These are phyloP conservation scores for Diaphora mendica DNA, from an alignment of 2,888 invertebrate genomes.

Conservation along the genomic window DNA sequence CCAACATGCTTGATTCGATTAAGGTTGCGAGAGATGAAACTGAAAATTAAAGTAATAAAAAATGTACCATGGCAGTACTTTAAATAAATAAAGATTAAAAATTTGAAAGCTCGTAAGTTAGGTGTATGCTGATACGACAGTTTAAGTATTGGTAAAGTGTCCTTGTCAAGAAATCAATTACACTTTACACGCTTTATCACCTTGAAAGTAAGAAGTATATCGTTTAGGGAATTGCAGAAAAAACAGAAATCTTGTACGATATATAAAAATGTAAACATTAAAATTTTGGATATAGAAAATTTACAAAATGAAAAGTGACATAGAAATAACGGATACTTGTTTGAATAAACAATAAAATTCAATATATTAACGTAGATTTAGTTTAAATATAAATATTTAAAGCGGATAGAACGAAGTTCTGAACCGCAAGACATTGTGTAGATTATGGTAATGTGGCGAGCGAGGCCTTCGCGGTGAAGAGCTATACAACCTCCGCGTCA, in stretches of 20 bases:
- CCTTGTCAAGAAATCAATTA: no score
- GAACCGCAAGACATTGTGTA: not conserved
- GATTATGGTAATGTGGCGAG: no score
- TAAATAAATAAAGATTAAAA: not conserved
- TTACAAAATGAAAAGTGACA: not conserved
- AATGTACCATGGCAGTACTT: not conserved
- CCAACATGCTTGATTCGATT: not conserved
- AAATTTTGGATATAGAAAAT: no score
- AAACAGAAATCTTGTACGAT: not conserved
- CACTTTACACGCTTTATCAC: not conserved
- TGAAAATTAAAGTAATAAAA: not conserved
- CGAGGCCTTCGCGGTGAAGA: no score
- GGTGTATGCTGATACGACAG: not conserved
- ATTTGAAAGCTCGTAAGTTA: not conserved
- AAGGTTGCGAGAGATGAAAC: not conserved
- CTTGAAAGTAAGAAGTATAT: not conserved
- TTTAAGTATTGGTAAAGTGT: no score
- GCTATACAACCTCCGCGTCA: no score
- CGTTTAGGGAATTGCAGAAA: not conserved
- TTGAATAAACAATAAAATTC: not conserved
- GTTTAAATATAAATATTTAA: no score
- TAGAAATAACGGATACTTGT: not conserved
- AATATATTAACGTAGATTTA: no score
- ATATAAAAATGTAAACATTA: not conserved
- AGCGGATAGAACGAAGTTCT: not conserved